Evolutionary conservation across 2,888 invertebrate species (phyloP).

Genomic region (Caenorhabditis afra): DNA sequence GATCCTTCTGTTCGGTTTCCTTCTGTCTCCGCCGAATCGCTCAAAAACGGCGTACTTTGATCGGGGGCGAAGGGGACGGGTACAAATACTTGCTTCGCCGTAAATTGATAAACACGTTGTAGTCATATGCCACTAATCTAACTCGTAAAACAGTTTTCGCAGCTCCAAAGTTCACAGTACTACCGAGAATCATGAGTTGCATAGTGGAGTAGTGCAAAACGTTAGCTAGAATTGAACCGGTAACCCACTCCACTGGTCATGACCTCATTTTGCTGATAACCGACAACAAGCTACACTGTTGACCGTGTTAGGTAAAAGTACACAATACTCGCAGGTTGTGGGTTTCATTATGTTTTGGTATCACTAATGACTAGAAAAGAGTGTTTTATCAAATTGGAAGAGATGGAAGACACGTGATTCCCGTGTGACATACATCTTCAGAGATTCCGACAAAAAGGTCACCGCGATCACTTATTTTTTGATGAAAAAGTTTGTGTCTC

Average conservation of each 20-base stretch:
- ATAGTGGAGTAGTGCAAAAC: constrained; percentile 15
- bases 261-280: constrained; percentile 44
- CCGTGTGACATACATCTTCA: constrained; percentile 43
- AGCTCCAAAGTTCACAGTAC: constrained; percentile 42
- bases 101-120: constrained; percentile 51
- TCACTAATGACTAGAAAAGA: not conserved
- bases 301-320: constrained; percentile 25
- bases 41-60: constrained; percentile 41
- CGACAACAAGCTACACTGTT: constrained; percentile 18
- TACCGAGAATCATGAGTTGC: not conserved
- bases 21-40: not conserved
- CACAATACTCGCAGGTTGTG: not conserved
- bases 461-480: constrained; percentile 43
- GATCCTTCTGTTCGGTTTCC: constrained; percentile 1
- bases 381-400: not conserved
- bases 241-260: constrained; percentile 4
- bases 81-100: constrained; percentile 37
- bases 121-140: constrained; percentile 38
- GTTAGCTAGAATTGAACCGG: not conserved
- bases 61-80: constrained; percentile 3
- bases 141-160: constrained; percentile 4
- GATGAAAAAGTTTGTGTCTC: constrained; percentile 23
- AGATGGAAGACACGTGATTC: constrained; percentile 32
- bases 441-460: constrained; percentile 26
- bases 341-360: no score